These are phyloP conservation scores for Balearica regulorum DNA, from an alignment of 2,797 vertebrate species.

Conservation along the genomic window DNA sequence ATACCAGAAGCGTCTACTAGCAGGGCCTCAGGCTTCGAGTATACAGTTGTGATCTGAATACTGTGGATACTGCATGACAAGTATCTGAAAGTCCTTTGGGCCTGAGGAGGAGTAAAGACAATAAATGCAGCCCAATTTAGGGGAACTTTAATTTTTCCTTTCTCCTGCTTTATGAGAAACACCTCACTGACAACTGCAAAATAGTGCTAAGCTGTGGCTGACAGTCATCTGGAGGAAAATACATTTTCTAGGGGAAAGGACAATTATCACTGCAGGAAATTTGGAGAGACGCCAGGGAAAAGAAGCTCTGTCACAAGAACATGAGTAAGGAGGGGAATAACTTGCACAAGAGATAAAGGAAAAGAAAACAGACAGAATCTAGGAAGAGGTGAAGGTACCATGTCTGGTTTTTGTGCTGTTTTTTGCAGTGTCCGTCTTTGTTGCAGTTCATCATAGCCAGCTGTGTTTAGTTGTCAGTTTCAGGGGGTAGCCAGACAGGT, in stretches of 20 bases:
- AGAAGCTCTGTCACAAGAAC: neutral
- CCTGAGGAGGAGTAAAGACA: neutral
- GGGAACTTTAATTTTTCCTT: neutral
- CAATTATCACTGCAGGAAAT: neutral
- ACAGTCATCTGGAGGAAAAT: neutral
- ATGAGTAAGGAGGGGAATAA: neutral
- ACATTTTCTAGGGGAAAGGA: neutral
- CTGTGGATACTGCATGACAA: neutral
- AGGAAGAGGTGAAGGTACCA: neutral
- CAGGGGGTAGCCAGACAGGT: neutral
- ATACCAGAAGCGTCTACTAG: neutral
- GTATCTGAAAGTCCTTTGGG: neutral
- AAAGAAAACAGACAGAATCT: neutral
- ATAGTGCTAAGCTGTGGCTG: neutral
- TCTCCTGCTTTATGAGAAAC: neutral
- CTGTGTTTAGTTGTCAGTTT: neutral
- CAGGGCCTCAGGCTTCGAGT: neutral
- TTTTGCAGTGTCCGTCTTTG: neutral
- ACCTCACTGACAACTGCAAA: neutral
- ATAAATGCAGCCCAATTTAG: neutral
- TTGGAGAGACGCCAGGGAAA: neutral
- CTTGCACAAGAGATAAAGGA: neutral
- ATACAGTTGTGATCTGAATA: accelerated
- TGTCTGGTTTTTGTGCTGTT: neutral
- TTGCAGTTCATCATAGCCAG: neutral